phyloP scores from a whole-genome alignment of 1,140 invertebrate genomes.

The Calosoma granatense region DNA sequence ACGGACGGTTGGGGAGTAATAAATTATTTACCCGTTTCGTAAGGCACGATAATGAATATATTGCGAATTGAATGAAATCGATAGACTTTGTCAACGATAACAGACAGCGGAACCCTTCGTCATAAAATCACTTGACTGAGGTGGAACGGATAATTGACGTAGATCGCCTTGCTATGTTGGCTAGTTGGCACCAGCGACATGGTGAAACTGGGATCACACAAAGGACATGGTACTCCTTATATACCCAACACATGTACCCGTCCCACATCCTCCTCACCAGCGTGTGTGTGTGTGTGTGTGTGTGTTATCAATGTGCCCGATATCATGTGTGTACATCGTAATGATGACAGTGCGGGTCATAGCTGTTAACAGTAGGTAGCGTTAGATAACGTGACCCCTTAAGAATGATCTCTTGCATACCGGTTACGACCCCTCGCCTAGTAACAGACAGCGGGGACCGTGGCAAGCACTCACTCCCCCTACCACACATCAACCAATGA shows the following conservation, averaged over 20 bases:
- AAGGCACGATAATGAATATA: too few relatives aligned
- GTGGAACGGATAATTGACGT: not conserved
- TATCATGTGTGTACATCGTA: not conserved
- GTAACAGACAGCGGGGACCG: not conserved
- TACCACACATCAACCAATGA: not conserved
- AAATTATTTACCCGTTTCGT: too few relatives aligned
- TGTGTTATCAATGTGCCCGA: not conserved
- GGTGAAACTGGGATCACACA: not conserved
- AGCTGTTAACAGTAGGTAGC: not conserved
- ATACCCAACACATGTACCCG: not conserved
- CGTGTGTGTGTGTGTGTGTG: not conserved
- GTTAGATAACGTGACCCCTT: not conserved
- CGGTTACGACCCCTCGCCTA: not conserved
- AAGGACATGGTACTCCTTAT: not conserved
- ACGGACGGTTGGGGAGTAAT: too few relatives aligned
- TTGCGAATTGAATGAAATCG: too few relatives aligned
- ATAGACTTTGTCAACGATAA: too few relatives aligned
- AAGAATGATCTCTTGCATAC: not conserved
- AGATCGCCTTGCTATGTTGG: not conserved
- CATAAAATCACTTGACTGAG: slow-evolving; percentile 1
- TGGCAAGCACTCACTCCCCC: not conserved
- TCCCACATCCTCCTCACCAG: not conserved
- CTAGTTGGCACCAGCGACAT: not conserved
- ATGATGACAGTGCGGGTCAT: not conserved
- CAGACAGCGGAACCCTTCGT: too few relatives aligned